Conservation (phyloP, 2,888 invertebrate species). For the Salticus scenicus region DNA sequence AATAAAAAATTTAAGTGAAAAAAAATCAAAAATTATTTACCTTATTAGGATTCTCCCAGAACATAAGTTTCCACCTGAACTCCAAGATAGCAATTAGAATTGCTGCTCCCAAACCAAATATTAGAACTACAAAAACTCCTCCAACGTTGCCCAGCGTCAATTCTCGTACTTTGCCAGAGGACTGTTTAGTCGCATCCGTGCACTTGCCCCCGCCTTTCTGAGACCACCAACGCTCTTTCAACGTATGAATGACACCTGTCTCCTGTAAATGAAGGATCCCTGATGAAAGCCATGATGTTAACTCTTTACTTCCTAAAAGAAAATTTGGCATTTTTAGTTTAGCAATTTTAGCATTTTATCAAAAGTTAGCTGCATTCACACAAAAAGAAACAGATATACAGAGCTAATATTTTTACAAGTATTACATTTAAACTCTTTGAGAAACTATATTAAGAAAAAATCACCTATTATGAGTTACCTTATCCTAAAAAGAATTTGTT, state of each 20-base stretch:
- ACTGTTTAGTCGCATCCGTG: slow-evolving; percentile 66
- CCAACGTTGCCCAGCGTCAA: slow-evolving; percentile 96
- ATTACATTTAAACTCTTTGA: too few species aligned
- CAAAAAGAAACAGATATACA: too few species aligned
- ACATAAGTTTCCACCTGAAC: slow-evolving; percentile 95
- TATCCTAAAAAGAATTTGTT: too few species aligned
- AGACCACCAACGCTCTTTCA: slow-evolving; percentile 94
- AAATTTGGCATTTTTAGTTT: too few species aligned
- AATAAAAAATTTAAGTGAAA: too few species aligned
- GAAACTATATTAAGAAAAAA: too few species aligned
- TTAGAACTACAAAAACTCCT: slow-evolving; percentile 95
- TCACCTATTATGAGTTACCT: too few species aligned
- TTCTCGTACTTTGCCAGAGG: slow-evolving; percentile 75
- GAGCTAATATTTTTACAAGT: too few species aligned
- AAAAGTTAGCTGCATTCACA: too few species aligned
- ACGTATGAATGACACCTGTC: slow-evolving; percentile 86
- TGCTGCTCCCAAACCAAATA: slow-evolving; percentile 93
- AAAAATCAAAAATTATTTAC: slow-evolving; percentile 78
- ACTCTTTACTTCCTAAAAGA: slow-evolving; percentile 30
- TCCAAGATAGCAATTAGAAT: slow-evolving; percentile 95
- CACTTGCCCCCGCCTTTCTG: slow-evolving; percentile 87
- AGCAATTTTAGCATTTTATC: too few species aligned
- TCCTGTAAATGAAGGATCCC: slow-evolving; percentile 97
- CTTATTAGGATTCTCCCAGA: slow-evolving; percentile 92
- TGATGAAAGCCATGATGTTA: slow-evolving; percentile 82